Evolutionary conservation across 2,113 vertebrate genomes (phyloP).

Genomic region (Muscicapa adusta): DNA sequence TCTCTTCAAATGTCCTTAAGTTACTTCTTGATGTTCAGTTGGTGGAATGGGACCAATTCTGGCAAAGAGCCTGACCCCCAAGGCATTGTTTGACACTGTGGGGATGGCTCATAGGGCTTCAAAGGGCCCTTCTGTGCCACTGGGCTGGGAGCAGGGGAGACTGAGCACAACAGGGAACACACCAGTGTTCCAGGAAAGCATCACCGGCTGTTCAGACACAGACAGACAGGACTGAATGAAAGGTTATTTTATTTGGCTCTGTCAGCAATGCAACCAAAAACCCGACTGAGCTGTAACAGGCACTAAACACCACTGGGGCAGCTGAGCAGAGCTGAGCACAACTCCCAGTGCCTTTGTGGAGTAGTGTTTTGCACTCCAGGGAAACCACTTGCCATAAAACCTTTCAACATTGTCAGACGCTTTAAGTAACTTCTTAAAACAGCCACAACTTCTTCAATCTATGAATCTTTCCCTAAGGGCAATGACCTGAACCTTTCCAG

Average conservation of each 20-base stretch:
- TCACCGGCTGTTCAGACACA: background rate
- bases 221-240: background rate
- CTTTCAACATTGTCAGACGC: background rate
- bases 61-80: background rate
- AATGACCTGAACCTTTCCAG: background rate
- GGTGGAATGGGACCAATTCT: background rate
- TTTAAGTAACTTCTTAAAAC: background rate
- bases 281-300: background rate
- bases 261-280: background rate
- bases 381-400: background rate
- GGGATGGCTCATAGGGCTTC: background rate
- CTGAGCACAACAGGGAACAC: background rate
- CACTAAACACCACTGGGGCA: background rate
- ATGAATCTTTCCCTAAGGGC: background rate
- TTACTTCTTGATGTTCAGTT: background rate
- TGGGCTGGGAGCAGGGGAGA: background rate
- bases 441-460: background rate
- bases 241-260: background rate
- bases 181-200: background rate
- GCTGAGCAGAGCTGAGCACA: background rate
- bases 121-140: background rate
- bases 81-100: accelerated
- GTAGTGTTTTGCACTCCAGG: background rate
- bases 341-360: background rate
- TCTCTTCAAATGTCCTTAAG: background rate